Evolutionary conservation across 1,140 invertebrate species (phyloP).

Genomic region (Matsumurasca onukii): DNA sequence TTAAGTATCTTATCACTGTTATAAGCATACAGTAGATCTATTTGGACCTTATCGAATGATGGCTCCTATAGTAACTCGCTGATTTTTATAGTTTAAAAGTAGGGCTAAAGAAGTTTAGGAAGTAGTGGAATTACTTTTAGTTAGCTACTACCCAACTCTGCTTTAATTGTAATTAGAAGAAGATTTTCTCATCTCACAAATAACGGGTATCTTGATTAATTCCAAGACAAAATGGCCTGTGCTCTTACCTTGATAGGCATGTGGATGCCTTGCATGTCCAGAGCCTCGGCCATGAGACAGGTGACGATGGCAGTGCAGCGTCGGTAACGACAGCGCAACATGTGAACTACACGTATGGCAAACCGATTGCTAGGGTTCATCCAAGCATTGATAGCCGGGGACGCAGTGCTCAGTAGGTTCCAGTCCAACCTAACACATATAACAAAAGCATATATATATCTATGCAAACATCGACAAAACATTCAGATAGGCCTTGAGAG

Average conservation of each 20-base stretch:
- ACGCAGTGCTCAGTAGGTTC: slow-evolving; percentile 94
- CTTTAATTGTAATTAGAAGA: background rate
- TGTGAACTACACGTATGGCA: slow-evolving; percentile 76
- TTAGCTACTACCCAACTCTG: too few species aligned
- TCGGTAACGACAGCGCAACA: slow-evolving; percentile 72
- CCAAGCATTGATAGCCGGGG: slow-evolving; percentile 96
- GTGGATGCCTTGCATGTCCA: slow-evolving; percentile 81
- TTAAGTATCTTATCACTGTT: too few species aligned
- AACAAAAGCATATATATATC: too few species aligned
- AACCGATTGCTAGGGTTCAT: slow-evolving; percentile 92
- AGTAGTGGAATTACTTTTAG: too few species aligned
- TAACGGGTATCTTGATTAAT: background rate
- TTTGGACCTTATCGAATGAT: too few species aligned
- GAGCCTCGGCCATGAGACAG: slow-evolving; percentile 91
- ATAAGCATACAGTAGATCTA: too few species aligned
- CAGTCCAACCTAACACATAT: slow-evolving; percentile 75
- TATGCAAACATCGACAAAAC: too few species aligned
- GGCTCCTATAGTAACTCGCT: too few species aligned
- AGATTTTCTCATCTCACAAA: background rate
- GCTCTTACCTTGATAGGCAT: slow-evolving; percentile 79
- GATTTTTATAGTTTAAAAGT: too few species aligned
- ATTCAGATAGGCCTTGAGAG: too few species aligned
- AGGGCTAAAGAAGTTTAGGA: too few species aligned
- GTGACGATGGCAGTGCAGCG: slow-evolving; percentile 86
- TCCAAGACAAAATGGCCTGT: background rate